Base-by-base conservation (phyloP, 2,888 invertebrate genomes). In the Drosophila borealis region DNA sequence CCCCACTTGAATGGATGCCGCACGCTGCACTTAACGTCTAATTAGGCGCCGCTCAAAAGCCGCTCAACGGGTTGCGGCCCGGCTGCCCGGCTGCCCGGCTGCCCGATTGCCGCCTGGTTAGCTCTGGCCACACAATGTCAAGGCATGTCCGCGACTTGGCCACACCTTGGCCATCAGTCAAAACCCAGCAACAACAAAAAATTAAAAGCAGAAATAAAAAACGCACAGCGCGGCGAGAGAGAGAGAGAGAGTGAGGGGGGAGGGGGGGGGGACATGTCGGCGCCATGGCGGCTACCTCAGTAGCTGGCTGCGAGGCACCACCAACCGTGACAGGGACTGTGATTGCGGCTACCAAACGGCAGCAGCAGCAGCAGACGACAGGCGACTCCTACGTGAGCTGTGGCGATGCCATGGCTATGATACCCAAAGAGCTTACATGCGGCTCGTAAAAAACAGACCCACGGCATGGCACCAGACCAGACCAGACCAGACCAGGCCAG, bases 111-210 rank as follows among this genome's bases (percentile, higher is more conserved):
- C 29, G 50, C 19, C 46, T 44, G 50, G 10, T 45, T 60, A 39
- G 37, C 45, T 48, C 41, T 56, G 60, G 60, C 68, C 68, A 70
- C 49, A 74, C 79, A 84, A 73, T 84, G 82, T 82, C 81, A 84
- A 80, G 78, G 80, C 80, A 37, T 77, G 69, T 79, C 78, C 65
- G 81, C 79, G 79, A 59, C 77, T 76, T 56, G 74, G 77, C 84
- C 83, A 87, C 87, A 83, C 83, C 83, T 83, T 55, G 70, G 66
- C 81, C 87, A 87, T 87, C 87, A 81, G 57, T 83, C 87, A 86
- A 77, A 78, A 51, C 67, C 61, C 21, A 60, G 50, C 64, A 41
- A 78, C 46, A 67, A 53, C 63, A 55, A 69, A 51, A 67, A 37
- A 53, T 55, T 65, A 55, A 53, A 25, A 51, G n/a, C 13, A 72